A percentile compares a stretch with the other conserved stretches of the same genome.
Conservation (phyloP, 2,888 invertebrate species). For the Ceramica pisi region DNA sequence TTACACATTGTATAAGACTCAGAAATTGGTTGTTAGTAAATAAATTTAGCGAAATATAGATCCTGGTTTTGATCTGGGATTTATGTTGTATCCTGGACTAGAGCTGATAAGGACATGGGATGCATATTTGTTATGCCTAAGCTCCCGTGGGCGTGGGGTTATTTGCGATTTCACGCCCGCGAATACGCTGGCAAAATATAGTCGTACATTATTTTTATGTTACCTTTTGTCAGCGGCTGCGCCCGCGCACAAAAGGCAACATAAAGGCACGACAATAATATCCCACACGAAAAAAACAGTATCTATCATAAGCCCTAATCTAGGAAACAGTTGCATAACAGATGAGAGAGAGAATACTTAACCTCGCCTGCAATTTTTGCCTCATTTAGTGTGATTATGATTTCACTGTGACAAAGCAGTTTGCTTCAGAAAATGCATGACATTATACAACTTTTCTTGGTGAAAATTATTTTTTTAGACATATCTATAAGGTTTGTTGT, state of each 20-base stretch:
- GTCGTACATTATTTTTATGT: not conserved
- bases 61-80: too few relatives aligned
- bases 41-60: not conserved
- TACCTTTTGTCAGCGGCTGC: not conserved
- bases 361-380: too few relatives aligned
- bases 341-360: too few relatives aligned
- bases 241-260: not conserved
- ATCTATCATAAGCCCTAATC: too few relatives aligned
- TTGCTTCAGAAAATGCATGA: too few relatives aligned
- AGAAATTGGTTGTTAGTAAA: not conserved
- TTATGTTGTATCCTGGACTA: not conserved
- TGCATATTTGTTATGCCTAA: not conserved
- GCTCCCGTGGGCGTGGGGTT: accelerated
- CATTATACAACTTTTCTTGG: too few relatives aligned
- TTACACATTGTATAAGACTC: not conserved
- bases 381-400: too few relatives aligned
- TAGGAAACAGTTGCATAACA: too few relatives aligned
- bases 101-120: not conserved
- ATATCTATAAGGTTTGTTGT: too few relatives aligned
- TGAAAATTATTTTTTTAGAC: too few relatives aligned
- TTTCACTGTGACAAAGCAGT: too few relatives aligned
- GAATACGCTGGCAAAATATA: not conserved
- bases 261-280: not conserved
- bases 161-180: not conserved
- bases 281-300: too few relatives aligned